Evolutionary conservation across 2,113 vertebrate species (phyloP).

Genomic region (Cryptotis parvus): DNA sequence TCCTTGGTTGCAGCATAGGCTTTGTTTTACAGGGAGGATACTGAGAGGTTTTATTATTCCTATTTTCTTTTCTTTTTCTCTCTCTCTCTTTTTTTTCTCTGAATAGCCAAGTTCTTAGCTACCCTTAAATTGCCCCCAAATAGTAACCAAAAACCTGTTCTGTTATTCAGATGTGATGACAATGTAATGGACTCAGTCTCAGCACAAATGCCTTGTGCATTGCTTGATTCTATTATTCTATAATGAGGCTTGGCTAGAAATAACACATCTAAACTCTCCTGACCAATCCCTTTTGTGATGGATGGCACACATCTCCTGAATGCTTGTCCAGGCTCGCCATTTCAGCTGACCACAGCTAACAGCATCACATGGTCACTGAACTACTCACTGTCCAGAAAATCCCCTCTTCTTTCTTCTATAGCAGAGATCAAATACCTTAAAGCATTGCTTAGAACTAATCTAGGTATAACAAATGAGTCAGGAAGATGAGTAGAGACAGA

Average conservation of each 20-base stretch:
- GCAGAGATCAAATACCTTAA: not conserved
- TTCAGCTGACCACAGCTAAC: not conserved
- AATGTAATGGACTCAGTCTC: not conserved
- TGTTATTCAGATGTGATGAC: not conserved
- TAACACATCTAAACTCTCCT: not conserved
- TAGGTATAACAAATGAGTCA: not conserved
- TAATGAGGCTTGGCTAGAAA: not conserved
- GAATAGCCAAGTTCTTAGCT: not conserved
- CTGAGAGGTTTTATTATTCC: not conserved
- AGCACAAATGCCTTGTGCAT: not conserved
- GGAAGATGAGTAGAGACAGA: not conserved
- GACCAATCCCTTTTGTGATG: not conserved
- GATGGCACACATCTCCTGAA: not conserved
- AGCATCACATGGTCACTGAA: not conserved
- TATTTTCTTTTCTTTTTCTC: not conserved
- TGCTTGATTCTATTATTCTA: not conserved
- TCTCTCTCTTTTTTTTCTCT: not conserved
- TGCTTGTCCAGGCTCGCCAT: not conserved
- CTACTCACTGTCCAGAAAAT: not conserved
- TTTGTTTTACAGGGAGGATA: not conserved
- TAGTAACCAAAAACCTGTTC: not conserved
- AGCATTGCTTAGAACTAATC: no score
- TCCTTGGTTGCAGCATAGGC: no score
- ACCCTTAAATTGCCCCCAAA: not conserved
- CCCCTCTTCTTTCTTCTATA: not conserved